These are phyloP conservation scores for Marcusenius ussheri DNA, from an alignment of 2,113 vertebrate species.

Conservation along the genomic window DNA sequence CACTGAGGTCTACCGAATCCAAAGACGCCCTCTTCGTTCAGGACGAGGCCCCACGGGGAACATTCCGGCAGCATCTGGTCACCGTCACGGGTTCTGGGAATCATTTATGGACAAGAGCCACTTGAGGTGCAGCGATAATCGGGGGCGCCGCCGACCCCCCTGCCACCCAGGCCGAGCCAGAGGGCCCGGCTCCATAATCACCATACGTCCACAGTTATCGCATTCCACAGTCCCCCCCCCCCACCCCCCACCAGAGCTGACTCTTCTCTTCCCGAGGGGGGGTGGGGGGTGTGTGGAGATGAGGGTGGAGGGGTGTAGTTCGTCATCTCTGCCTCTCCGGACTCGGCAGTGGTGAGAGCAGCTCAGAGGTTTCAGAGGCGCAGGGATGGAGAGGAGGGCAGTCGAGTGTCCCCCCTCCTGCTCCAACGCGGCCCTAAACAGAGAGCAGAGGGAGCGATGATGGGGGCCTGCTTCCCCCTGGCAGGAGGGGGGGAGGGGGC, in stretches of 20 bases:
- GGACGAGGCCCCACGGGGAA: background rate
- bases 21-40: background rate
- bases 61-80: background rate
- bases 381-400: background rate
- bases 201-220: slow-evolving; percentile 32
- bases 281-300: background rate
- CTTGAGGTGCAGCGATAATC: slow-evolving; percentile 31
- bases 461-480: background rate
- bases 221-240: slow-evolving; percentile 10
- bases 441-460: background rate
- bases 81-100: slow-evolving; percentile 20
- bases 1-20: background rate
- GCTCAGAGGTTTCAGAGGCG: background rate
- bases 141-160: slow-evolving; percentile 11
- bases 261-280: background rate
- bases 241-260: background rate
- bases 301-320: background rate
- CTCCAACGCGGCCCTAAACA: background rate
- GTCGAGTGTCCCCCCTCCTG: background rate
- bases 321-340: slow-evolving; percentile 6
- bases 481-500: background rate
- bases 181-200: slow-evolving; percentile 41
- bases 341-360: background rate
- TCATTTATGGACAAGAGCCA: slow-evolving; percentile 20
- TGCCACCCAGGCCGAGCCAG: slow-evolving; percentile 17